Evolutionary conservation across 2,113 vertebrate genomes (phyloP), one percentile per base, ranked within the genome.

Genomic region (Nycticorax nycticorax): DNA sequence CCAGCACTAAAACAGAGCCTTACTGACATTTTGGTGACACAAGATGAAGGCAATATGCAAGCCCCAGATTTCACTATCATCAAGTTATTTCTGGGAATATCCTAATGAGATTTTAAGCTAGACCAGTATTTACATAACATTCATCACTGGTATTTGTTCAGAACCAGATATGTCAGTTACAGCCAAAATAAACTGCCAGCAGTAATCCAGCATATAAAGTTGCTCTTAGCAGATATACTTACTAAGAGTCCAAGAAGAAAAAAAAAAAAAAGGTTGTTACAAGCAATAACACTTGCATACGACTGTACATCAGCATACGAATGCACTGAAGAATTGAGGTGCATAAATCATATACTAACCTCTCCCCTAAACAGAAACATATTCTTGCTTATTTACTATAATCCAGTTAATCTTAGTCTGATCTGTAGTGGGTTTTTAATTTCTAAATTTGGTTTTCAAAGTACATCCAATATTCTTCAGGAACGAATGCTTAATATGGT

Each of bases 151-250:
- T 88, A 75, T 91, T 92, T 95, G 62, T 82, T 88, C 93, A 93
- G 81, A 87, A 60, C 24, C 48, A 87, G 69, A 84, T 56, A 52
- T 2, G 55, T 39, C 85, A 85, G 33, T 82, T 79, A 79, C 0
- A 75, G 84, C 56, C 91, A 95, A 93, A 97, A 93, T 82, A 96
- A 97, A 91, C 86, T 62, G 57, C 57, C 43, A 76, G 80, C 73
- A 93, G 66, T 81, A 92, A 81, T 60, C 59, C 73, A 87, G 53
- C 45, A 76, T n/a, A 73, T 41, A 23, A 89, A 93, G 60, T 73
- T 88, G 57, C 39, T 87, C 52, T 64, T 41, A 79, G 59, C 56
- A 89, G 69, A 95, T 60, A 87, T 2, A 66, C 30, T 66, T 62
- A 81, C 37, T 48, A 57, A 79, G 62, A 88, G 62, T 39, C 24